phyloP scores from a whole-genome alignment of 2,797 vertebrate genomes.

The Clarias laeviceps region DNA sequence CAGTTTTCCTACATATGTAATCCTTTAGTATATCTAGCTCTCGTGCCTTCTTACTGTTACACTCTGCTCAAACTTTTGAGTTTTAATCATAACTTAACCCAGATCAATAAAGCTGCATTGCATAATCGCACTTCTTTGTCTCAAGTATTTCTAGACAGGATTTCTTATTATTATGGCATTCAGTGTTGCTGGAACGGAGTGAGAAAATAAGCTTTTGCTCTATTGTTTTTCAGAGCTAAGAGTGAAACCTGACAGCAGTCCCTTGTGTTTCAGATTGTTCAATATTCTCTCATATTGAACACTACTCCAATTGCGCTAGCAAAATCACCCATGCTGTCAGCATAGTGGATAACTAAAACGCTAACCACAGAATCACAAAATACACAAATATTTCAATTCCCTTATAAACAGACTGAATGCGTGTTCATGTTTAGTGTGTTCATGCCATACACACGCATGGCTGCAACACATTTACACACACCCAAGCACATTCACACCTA shows the following conservation, averaged over 20 bases:
- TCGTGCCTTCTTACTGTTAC: not conserved
- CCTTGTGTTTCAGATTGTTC: not conserved
- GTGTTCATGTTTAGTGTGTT: not conserved
- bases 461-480: constrained; percentile 13
- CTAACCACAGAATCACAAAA: not conserved
- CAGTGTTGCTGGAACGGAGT: not conserved
- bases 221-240: not conserved
- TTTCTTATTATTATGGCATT: not conserved
- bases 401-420: not conserved
- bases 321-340: too few relatives aligned
- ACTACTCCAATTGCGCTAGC: too few relatives aligned
- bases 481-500: constrained; percentile 54
- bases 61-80: not conserved
- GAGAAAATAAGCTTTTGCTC: not conserved
- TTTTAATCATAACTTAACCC: not conserved
- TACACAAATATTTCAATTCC: not conserved
- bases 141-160: not conserved
- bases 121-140: not conserved
- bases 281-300: not conserved
- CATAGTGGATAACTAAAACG: not conserved
- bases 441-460: constrained; percentile 29
- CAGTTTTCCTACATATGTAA: not conserved
- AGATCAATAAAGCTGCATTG: not conserved
- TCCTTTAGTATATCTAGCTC: not conserved
- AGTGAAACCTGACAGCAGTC: not conserved